phyloP scores from a whole-genome alignment of 2,113 vertebrate species.

The Cephalopterus ornatus region DNA sequence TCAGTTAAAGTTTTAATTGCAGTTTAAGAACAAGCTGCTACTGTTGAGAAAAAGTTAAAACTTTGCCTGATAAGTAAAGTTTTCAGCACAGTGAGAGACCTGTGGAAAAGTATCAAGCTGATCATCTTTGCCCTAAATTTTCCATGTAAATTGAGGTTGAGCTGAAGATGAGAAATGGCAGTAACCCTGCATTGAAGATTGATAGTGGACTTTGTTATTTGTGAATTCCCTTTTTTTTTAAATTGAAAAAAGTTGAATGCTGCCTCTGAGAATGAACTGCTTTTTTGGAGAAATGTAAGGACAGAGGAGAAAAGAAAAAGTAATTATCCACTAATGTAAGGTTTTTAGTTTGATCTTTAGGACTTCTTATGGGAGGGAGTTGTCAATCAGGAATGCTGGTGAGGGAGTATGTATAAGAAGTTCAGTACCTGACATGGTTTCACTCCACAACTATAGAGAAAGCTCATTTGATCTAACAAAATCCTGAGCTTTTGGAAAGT shows the following conservation, averaged over 20 bases:
- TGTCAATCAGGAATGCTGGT: neutral
- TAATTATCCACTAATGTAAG: neutral
- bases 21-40: neutral
- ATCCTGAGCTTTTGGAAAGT: neutral
- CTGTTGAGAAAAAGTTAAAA: neutral
- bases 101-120: neutral
- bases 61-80: neutral
- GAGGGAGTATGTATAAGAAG: neutral
- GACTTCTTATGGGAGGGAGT: neutral
- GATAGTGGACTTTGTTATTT: neutral
- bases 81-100: neutral
- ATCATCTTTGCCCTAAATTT: neutral
- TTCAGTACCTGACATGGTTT: neutral
- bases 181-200: neutral
- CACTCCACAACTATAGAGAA: neutral
- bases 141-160: neutral
- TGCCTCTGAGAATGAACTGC: neutral
- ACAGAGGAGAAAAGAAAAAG: neutral
- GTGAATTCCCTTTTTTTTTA: neutral
- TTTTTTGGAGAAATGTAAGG: neutral
- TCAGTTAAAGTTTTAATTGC: neutral
- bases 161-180: neutral
- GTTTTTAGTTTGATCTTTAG: neutral
- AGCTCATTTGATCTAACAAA: neutral
- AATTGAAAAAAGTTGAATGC: neutral